Conservation (phyloP, 2,113 vertebrate genomes). For the Serinus canaria region DNA sequence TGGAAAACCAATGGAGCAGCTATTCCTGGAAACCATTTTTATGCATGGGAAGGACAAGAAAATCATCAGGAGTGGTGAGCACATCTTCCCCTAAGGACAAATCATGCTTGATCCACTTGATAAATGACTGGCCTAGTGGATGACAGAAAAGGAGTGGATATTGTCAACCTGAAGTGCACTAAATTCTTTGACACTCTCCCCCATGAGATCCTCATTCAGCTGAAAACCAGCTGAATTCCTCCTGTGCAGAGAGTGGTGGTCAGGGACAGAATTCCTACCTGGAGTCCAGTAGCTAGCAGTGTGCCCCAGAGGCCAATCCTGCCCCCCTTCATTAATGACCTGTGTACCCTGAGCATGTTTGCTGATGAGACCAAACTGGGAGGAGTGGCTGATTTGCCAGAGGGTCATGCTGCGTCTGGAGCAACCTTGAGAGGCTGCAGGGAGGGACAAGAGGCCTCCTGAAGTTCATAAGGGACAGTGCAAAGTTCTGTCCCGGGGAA, state of each 20-base stretch:
- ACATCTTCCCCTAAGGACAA: background rate
- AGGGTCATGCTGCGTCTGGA: background rate
- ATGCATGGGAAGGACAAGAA: background rate
- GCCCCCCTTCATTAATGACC: rapidly evolving
- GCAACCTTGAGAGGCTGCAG: background rate
- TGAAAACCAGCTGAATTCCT: background rate
- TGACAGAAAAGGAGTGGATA: background rate
- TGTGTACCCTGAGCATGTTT: background rate
- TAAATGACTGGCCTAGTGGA: background rate
- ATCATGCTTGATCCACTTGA: background rate
- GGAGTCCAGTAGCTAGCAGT: background rate
- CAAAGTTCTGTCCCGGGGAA: background rate
- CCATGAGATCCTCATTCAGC: background rate
- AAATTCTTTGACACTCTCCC: background rate
- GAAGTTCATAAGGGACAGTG: background rate
- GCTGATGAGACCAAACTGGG: background rate
- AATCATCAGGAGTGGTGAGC: background rate
- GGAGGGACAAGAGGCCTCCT: background rate
- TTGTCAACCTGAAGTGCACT: background rate
- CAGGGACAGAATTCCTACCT: background rate
- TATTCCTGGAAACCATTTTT: background rate
- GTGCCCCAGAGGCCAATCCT: background rate
- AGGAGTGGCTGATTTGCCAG: background rate
- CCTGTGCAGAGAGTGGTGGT: background rate
- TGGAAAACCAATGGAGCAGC: background rate